phyloP scores from a whole-genome alignment of 2,888 invertebrate species.

The Neuroscelio doddi region DNA sequence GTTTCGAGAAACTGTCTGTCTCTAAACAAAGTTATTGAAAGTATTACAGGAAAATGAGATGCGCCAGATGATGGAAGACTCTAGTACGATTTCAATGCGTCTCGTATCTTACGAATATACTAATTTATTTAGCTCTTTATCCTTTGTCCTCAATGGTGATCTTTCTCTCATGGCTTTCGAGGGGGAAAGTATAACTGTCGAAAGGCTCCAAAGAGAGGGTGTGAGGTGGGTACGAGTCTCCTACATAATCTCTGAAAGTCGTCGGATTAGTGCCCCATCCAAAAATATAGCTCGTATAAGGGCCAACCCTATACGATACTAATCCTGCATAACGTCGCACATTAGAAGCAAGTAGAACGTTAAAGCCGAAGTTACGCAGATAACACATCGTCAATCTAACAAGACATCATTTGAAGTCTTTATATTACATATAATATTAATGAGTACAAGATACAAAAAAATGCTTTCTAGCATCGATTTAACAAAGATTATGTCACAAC shows the following conservation, averaged over 20 bases:
- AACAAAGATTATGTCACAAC: no score
- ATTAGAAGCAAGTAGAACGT: slow-evolving; percentile 52
- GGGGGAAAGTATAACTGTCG: slow-evolving; percentile 40
- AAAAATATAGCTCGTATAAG: slow-evolving; percentile 46
- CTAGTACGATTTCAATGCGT: not conserved
- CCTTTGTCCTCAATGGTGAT: slow-evolving; percentile 15
- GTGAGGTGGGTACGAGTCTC: slow-evolving; percentile 27
- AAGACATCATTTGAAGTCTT: not conserved
- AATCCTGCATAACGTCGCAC: slow-evolving; percentile 48
- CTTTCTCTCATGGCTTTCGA: slow-evolving; percentile 10
- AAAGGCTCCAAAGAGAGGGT: slow-evolving; percentile 24
- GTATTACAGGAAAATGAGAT: no score
- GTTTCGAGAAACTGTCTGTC: no score
- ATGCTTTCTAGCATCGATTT: no score
- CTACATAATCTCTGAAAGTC: slow-evolving; percentile 51
- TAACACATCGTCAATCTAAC: slow-evolving; percentile 11
- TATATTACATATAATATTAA: no score
- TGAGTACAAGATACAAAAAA: no score
- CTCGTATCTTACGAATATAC: not conserved
- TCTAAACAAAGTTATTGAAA: no score
- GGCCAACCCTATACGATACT: slow-evolving; percentile 36
- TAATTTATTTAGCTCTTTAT: slow-evolving; percentile 16
- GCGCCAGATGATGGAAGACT: no score
- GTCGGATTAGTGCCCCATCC: slow-evolving; percentile 52
- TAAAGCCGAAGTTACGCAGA: slow-evolving; percentile 45